Evolutionary conservation across 2,888 invertebrate species (phyloP).

Genomic region (Liposcelis brunnea): DNA sequence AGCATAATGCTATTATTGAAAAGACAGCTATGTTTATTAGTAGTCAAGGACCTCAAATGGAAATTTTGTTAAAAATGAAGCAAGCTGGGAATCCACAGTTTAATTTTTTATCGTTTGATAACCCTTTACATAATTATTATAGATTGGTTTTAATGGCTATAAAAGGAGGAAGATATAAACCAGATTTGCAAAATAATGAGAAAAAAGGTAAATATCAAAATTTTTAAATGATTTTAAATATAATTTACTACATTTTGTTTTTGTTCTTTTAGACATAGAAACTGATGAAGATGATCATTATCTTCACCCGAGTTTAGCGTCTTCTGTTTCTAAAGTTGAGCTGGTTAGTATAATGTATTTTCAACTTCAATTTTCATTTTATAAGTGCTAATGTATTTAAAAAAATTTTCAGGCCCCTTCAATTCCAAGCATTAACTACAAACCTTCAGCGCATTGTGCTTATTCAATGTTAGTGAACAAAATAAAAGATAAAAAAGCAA

Average conservation of each 20-base stretch:
- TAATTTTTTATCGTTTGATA: conserved; percentile 76
- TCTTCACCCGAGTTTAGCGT: conserved; percentile 61
- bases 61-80: conserved; percentile 94
- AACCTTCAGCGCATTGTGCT: conserved; percentile 70
- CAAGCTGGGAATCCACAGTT: conserved; percentile 88
- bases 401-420: conserved; percentile 30
- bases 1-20: conserved; percentile 85
- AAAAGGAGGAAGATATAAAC: conserved; percentile 45
- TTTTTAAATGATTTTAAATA: no score
- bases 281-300: conserved; percentile 38
- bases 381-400: conserved; percentile 10
- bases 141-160: conserved; percentile 53
- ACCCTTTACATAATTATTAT: conserved; percentile 75
- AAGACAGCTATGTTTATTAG: conserved; percentile 82
- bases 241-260: conserved; percentile 1
- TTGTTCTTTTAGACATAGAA: conserved; percentile 13
- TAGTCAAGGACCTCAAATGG: conserved; percentile 92
- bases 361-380: not conserved
- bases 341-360: conserved; percentile 36
- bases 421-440: conserved; percentile 51
- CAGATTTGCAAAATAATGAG: conserved; percentile 27
- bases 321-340: conserved; percentile 40
- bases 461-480: conserved; percentile 76
- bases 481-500: conserved; percentile 45
- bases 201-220: conserved; percentile 21